These are phyloP conservation scores for Prosopocoilus inquinatus DNA, from an alignment of 2,888 invertebrate species.

Conservation along the genomic window DNA sequence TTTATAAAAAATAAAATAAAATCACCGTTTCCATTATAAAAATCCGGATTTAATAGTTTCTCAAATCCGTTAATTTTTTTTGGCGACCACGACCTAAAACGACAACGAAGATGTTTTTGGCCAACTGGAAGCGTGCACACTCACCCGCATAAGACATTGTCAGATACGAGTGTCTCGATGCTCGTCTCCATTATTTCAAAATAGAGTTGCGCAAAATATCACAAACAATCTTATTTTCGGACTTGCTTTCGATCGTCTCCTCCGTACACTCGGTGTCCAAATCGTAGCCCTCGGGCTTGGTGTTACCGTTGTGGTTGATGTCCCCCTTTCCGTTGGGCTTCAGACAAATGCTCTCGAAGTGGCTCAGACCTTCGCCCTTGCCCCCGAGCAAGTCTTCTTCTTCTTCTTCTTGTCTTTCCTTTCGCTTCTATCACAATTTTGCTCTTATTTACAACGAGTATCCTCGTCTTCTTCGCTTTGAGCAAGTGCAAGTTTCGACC, in stretches of 20 bases:
- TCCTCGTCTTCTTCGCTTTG: conserved; percentile 14
- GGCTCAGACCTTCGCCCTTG: conserved; percentile 15
- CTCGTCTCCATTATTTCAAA: conserved; percentile 51
- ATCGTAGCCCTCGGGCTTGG: conserved; percentile 34
- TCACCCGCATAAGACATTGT: conserved; percentile 36
- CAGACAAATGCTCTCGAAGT: conserved; percentile 31
- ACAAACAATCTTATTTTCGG: conserved; percentile 38
- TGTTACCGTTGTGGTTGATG: conserved; percentile 28
- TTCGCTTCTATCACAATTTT: neutral
- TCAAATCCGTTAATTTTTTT: conserved; percentile 46
- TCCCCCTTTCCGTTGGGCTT: conserved; percentile 24
- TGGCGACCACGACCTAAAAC: conserved; percentile 38
- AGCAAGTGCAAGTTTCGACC: conserved; percentile 43
- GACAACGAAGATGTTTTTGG: neutral
- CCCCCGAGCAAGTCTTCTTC: neutral
- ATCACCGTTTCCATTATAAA: conserved; percentile 34
- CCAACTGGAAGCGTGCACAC: conserved; percentile 1
- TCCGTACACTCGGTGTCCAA: conserved; percentile 37
- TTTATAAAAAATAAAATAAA: conserved; percentile 15
- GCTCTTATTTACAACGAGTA: neutral
- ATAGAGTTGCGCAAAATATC: conserved; percentile 14
- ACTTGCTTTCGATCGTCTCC: conserved; percentile 36
- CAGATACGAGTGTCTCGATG: conserved; percentile 55
- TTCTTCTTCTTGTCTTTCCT: conserved; percentile 1
- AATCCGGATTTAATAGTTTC: conserved; percentile 36